Conservation (phyloP, 2,888 invertebrate genomes). For the Perizoma flavofasciatum region DNA sequence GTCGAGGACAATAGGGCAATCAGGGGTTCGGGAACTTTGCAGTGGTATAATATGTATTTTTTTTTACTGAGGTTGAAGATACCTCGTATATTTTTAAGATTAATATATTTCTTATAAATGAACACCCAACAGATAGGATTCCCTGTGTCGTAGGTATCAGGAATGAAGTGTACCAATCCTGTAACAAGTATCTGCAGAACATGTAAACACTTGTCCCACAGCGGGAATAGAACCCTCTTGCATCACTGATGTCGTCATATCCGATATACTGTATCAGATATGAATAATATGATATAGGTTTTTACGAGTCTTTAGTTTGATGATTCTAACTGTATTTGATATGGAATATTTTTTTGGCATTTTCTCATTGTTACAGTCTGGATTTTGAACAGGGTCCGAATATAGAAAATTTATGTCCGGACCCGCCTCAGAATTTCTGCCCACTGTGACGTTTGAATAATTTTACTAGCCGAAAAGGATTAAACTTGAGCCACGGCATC, state of each 20-base stretch:
- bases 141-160: no score
- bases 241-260: no score
- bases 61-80: neutral
- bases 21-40: slow-evolving; percentile 22
- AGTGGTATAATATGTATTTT: neutral
- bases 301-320: no score
- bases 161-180: no score
- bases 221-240: no score
- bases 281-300: no score
- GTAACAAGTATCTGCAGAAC: no score
- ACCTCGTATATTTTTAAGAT: neutral
- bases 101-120: no score
- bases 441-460: slow-evolving; percentile 37
- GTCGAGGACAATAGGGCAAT: slow-evolving; percentile 19
- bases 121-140: no score
- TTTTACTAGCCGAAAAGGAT: slow-evolving; percentile 43
- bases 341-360: no score
- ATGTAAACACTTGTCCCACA: neutral
- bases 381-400: neutral
- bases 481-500: slow-evolving; percentile 35
- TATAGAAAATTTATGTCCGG: neutral
- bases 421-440: slow-evolving; percentile 14
- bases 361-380: neutral
- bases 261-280: no score
- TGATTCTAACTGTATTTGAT: no score